Conservation (phyloP, 2,113 vertebrate genomes). For the Phalacrocorax carbo region DNA sequence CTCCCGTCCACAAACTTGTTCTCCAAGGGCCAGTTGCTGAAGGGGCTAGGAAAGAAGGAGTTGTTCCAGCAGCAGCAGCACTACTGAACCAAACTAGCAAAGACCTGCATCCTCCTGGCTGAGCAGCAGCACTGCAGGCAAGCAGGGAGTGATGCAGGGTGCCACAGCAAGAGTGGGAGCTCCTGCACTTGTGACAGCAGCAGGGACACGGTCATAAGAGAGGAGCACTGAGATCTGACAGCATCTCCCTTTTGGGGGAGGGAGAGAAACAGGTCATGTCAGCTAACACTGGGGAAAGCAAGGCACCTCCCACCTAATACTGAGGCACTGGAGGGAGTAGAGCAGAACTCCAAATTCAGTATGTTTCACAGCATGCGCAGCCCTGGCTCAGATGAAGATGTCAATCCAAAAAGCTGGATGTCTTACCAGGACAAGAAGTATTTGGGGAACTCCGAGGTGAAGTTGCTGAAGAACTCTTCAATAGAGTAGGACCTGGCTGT, state of each 20-base stretch:
- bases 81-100: neutral
- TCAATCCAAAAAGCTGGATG: neutral
- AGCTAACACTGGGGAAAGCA: neutral
- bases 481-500: conserved; percentile 80
- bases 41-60: conserved; percentile 1
- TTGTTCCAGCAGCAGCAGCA: neutral
- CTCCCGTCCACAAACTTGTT: neutral
- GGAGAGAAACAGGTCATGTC: neutral
- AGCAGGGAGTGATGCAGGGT: neutral
- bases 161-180: neutral
- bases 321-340: neutral
- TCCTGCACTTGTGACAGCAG: neutral
- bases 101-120: neutral
- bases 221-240: neutral
- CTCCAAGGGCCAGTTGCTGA: neutral
- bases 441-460: conserved; percentile 67
- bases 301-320: neutral
- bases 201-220: neutral
- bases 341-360: neutral
- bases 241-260: neutral
- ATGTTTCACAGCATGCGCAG: neutral
- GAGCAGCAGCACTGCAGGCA: neutral
- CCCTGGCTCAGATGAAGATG: neutral
- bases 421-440: conserved; percentile 77
- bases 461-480: conserved; percentile 76